Conservation (phyloP, 2,888 invertebrate genomes). For the Hirtodrosophila histrioides region DNA sequence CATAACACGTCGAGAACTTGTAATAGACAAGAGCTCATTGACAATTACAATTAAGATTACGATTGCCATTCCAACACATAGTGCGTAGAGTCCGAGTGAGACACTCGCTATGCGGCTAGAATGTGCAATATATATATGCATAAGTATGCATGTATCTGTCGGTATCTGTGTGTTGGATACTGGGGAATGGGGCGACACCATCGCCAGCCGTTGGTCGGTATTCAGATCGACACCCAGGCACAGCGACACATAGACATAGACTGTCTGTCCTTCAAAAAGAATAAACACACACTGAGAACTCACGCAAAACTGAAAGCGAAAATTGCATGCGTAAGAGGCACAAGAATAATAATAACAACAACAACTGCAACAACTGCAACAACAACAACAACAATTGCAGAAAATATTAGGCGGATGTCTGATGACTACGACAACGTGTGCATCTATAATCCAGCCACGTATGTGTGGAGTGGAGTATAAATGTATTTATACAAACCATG, state of each 20-base stretch:
- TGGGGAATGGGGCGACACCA: conserved; percentile 37
- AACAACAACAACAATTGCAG: conserved; percentile 36
- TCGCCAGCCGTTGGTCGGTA: conserved; percentile 67
- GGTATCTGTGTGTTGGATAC: conserved; percentile 6
- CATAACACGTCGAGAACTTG: conserved; percentile 24
- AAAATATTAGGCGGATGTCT: conserved; percentile 63
- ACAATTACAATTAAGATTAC: conserved; percentile 15
- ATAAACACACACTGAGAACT: conserved; percentile 46
- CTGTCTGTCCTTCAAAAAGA: conserved; percentile 74
- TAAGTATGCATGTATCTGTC: conserved; percentile 4
- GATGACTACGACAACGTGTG: conserved; percentile 52
- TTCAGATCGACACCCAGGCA: conserved; percentile 77
- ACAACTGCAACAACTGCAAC: conserved; percentile 14
- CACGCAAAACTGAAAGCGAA: conserved; percentile 72
- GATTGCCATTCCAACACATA: conserved; percentile 28
- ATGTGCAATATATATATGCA: conserved; percentile 26
- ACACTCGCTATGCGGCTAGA: conserved; percentile 9
- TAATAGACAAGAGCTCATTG: conserved; percentile 10
- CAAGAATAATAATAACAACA: conserved; percentile 36
- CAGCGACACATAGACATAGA: conserved; percentile 54
- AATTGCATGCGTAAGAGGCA: conserved; percentile 66
- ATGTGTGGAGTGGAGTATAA: background rate
- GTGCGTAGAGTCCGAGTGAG: conserved; percentile 15
- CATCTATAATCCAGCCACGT: conserved; percentile 63
- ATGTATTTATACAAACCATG: background rate